A percentile compares a stretch with the other conserved stretches of the same genome.
Conservation (phyloP, 2,888 invertebrate genomes). For the Autographa pulchrina region DNA sequence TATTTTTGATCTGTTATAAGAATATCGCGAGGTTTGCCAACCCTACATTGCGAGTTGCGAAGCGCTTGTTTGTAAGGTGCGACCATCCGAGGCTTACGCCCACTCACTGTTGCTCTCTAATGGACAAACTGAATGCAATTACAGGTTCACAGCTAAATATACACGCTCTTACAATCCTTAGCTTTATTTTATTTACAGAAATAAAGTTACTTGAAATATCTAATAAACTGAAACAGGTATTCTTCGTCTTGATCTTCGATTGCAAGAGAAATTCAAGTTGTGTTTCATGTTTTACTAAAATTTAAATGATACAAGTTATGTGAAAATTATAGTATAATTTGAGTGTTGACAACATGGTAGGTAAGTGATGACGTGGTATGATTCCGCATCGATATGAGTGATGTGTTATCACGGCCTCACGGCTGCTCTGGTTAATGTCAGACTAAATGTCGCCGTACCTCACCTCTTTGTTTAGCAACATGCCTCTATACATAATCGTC, state of each 20-base stretch:
- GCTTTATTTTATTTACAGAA: neutral
- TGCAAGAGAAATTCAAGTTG: neutral
- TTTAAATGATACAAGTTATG: neutral
- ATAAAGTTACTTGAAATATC: neutral
- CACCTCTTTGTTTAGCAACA: constrained; percentile 15
- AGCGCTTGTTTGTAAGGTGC: neutral
- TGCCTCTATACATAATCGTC: constrained; percentile 4
- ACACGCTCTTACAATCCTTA: neutral
- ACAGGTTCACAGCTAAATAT: constrained; percentile 1
- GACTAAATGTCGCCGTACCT: constrained; percentile 14
- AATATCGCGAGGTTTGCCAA: neutral
- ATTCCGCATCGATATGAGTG: neutral
- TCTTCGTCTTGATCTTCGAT: neutral
- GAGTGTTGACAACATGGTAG: neutral
- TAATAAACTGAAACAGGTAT: neutral
- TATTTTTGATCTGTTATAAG: neutral
- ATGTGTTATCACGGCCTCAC: constrained; percentile 6
- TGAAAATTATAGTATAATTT: neutral
- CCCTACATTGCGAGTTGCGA: neutral
- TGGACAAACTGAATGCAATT: constrained; percentile 8
- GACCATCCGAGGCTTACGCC: neutral
- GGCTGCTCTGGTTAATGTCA: neutral
- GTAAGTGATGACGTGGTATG: neutral
- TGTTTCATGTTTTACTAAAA: neutral
- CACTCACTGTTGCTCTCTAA: neutral